phyloP scores from a whole-genome alignment of 2,797 vertebrate genomes.

The Rhinoraja longicauda region DNA sequence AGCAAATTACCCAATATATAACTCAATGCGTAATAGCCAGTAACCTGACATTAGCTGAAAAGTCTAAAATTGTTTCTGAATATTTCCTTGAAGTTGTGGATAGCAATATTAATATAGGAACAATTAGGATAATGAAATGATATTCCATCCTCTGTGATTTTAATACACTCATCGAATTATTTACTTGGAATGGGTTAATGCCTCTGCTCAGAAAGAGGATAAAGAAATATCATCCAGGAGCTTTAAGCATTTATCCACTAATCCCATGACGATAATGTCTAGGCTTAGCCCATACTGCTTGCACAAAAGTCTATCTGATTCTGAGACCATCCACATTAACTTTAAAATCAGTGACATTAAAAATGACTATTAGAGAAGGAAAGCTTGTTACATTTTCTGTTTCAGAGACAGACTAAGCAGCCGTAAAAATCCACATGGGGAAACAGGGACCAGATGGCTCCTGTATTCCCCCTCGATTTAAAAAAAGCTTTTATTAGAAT shows the following conservation, averaged over 20 bases:
- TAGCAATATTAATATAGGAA: neutral
- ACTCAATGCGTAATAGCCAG: neutral
- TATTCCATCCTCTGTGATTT: neutral
- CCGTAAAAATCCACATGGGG: neutral
- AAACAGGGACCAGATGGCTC: neutral
- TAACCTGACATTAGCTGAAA: neutral
- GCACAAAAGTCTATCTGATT: slow-evolving; percentile 15
- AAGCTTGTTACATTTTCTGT: neutral
- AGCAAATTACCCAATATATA: neutral
- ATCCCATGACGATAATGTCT: neutral
- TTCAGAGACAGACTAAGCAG: neutral
- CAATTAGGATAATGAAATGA: neutral
- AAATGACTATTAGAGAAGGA: neutral
- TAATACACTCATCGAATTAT: neutral
- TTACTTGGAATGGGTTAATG: neutral
- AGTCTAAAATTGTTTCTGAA: neutral
- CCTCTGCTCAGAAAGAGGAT: neutral
- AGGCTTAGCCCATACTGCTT: neutral
- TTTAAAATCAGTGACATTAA: neutral
- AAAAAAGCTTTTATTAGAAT: neutral
- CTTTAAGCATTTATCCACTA: neutral
- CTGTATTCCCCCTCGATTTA: neutral
- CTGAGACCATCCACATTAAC: slow-evolving; percentile 10
- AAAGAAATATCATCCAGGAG: slow-evolving; percentile 27
- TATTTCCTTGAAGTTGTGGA: neutral